Evolutionary conservation across 2,888 invertebrate genomes (phyloP).

Genomic region (Himalopsyche kuldschensis): DNA sequence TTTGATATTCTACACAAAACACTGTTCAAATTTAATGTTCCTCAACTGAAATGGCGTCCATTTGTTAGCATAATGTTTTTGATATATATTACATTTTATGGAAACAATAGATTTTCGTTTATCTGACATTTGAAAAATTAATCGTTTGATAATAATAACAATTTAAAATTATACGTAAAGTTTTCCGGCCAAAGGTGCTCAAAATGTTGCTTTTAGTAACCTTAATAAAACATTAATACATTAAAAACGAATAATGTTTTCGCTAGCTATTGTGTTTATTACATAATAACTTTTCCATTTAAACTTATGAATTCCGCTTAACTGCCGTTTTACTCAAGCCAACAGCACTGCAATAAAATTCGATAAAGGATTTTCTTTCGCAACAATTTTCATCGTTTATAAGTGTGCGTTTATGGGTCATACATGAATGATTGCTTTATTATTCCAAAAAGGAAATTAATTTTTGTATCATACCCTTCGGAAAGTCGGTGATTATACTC

Average conservation of each 20-base stretch:
- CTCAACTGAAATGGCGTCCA: too few species aligned
- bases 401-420: neutral
- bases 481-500: neutral
- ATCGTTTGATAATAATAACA: neutral
- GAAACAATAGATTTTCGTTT: neutral
- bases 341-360: neutral
- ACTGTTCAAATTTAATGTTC: too few species aligned
- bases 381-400: neutral
- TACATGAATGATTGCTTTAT: neutral
- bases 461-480: neutral
- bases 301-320: neutral
- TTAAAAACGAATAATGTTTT: neutral
- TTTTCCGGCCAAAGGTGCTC: neutral
- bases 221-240: neutral
- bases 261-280: neutral
- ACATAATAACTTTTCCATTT: neutral
- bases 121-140: neutral
- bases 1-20: too few species aligned
- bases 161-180: neutral
- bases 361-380: neutral
- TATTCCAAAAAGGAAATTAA: neutral
- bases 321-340: neutral
- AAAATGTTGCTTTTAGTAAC: neutral
- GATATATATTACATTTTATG: neutral
- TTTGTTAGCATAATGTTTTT: too few species aligned